A percentile compares a stretch with the other conserved stretches of the same genome.
Conservation (phyloP, 2,113 vertebrate genomes). For the Macheiramphus alcinus region DNA sequence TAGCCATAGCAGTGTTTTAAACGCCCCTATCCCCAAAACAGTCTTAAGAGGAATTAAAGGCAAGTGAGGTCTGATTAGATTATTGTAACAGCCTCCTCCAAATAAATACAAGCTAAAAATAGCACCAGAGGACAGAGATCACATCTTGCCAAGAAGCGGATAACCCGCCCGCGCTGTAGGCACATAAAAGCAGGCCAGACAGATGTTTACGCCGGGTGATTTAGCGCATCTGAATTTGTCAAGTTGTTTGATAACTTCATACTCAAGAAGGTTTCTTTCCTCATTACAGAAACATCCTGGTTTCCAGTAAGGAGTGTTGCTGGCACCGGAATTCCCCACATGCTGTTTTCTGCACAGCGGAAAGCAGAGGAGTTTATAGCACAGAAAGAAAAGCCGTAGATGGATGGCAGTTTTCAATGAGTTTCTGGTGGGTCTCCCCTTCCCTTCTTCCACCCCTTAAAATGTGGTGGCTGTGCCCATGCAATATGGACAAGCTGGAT, state of each 20-base stretch:
- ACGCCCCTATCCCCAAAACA: not conserved
- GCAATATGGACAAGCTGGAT: not conserved
- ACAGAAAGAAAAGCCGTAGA: not conserved
- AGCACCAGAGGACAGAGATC: not conserved
- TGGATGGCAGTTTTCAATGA: not conserved
- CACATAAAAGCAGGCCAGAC: not conserved
- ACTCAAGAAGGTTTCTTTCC: not conserved
- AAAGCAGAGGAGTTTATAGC: not conserved
- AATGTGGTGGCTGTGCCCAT: not conserved
- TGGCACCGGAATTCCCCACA: not conserved
- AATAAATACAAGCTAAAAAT: constrained; percentile 35
- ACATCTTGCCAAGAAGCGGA: not conserved
- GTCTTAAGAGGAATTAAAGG: not conserved
- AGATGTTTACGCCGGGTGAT: not conserved
- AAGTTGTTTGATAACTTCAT: constrained; percentile 46
- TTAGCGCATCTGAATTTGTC: constrained; percentile 13
- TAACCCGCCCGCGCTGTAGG: not conserved
- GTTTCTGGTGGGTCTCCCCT: not conserved
- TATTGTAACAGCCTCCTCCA: not conserved
- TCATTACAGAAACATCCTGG: constrained; percentile 14
- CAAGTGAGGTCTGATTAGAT: not conserved
- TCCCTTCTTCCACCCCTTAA: not conserved
- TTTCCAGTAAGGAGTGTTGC: constrained; percentile 26
- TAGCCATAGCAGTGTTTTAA: not conserved
- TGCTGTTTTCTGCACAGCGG: not conserved